phyloP scores from a whole-genome alignment of 2,888 invertebrate genomes.

The Eristalinus sepulchralis region DNA sequence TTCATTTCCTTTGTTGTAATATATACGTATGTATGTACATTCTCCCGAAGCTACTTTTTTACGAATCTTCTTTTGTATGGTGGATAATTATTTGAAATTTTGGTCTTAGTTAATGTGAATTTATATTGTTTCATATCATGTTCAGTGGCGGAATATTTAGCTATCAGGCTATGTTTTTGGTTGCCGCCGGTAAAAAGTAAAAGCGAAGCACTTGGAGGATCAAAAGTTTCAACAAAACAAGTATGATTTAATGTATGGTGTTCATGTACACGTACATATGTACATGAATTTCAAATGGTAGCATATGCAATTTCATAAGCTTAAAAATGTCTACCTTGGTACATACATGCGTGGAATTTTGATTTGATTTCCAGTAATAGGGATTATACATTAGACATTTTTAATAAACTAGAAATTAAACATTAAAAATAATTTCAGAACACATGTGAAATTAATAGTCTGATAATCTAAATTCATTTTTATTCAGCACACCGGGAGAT shows the following conservation, averaged over 20 bases:
- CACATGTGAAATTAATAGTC: not conserved
- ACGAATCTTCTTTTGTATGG: not conserved
- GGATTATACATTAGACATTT: too few relatives aligned
- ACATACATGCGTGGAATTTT: too few relatives aligned
- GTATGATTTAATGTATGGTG: not conserved
- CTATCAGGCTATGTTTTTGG: too few relatives aligned
- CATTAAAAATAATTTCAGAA: too few relatives aligned
- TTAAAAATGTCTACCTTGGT: too few relatives aligned
- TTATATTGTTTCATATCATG: not conserved
- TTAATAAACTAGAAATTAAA: too few relatives aligned
- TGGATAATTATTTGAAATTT: not conserved
- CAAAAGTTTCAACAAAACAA: not conserved
- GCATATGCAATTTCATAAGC: too few relatives aligned
- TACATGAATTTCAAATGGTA: too few relatives aligned
- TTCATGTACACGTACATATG: too few relatives aligned
- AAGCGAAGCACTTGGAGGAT: not conserved
- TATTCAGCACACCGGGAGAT: conserved; percentile 7
- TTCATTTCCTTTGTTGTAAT: not conserved
- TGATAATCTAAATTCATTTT: not conserved
- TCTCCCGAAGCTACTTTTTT: not conserved
- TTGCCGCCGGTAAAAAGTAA: not conserved
- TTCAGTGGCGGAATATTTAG: not conserved
- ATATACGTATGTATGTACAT: not conserved
- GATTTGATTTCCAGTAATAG: too few relatives aligned
- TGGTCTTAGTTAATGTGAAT: not conserved